These are phyloP conservation scores for Scolopax mira DNA, from an alignment of 2,113 vertebrate genomes.

Conservation along the genomic window DNA sequence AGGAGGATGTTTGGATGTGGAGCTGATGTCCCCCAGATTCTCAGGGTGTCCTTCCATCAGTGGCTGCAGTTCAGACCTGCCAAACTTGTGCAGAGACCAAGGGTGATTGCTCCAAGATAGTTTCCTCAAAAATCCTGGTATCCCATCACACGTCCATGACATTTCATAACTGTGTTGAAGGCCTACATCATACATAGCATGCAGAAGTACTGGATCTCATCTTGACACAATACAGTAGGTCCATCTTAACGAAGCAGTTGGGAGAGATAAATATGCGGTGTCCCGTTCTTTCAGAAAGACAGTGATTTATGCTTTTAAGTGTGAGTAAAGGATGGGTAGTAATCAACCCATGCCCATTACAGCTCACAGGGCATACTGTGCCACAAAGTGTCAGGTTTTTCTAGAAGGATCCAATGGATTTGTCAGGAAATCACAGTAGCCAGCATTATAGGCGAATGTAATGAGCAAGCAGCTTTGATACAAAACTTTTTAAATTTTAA, in stretches of 20 bases:
- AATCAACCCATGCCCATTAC: background rate
- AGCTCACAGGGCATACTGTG: background rate
- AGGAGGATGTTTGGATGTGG: background rate
- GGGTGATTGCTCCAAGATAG: background rate
- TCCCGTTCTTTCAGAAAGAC: background rate
- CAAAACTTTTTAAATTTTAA: constrained; percentile 10
- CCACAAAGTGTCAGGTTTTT: constrained; percentile 34
- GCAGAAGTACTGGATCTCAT: background rate
- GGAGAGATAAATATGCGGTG: background rate
- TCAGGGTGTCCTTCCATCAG: background rate
- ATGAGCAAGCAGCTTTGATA: constrained; percentile 27
- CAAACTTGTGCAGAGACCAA: background rate
- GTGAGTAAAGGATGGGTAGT: background rate
- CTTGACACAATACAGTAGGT: background rate
- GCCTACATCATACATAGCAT: background rate
- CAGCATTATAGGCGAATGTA: background rate
- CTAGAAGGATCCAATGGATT: background rate
- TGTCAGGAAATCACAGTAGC: constrained; percentile 22
- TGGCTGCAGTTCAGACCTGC: background rate
- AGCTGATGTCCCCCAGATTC: background rate
- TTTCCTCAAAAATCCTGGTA: constrained; percentile 37
- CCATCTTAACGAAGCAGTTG: background rate
- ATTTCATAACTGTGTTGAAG: background rate
- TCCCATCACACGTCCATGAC: background rate
- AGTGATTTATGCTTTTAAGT: constrained; percentile 27